Conservation (phyloP, 1,140 invertebrate genomes). For the Antheraea pernyi region DNA sequence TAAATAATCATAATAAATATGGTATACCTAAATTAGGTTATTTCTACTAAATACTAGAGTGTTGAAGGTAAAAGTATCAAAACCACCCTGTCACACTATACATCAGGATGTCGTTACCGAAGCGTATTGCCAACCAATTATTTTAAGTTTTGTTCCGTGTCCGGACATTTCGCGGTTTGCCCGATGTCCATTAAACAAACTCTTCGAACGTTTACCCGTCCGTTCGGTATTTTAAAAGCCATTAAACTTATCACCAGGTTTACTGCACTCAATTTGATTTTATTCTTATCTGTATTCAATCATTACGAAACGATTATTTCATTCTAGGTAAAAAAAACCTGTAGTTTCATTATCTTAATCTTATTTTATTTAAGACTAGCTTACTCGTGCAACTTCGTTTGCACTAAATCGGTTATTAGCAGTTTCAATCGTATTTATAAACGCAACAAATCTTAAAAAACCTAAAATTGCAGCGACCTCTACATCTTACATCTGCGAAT, state of each 20-base stretch:
- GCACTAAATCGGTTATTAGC: too few relatives aligned
- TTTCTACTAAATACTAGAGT: background rate
- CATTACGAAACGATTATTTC: background rate
- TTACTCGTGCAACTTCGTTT: too few relatives aligned
- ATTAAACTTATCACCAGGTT: constrained; percentile 26
- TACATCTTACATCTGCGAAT: too few relatives aligned
- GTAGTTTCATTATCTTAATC: too few relatives aligned
- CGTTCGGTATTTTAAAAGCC: constrained; percentile 47
- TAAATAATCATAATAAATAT: too few relatives aligned
- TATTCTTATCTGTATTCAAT: background rate
- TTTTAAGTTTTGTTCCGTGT: constrained; percentile 77
- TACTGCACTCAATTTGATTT: background rate
- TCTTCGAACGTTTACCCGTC: constrained; percentile 28
- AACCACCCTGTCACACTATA: constrained; percentile 11
- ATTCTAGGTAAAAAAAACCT: too few relatives aligned
- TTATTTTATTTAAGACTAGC: too few relatives aligned
- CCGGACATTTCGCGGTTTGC: constrained; percentile 66
- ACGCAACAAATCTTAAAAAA: too few relatives aligned
- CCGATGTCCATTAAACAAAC: constrained; percentile 64
- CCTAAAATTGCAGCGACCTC: too few relatives aligned
- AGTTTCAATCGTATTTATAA: too few relatives aligned
- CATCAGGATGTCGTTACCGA: constrained; percentile 28
- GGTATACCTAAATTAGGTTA: too few relatives aligned
- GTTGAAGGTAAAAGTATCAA: constrained; percentile 47
- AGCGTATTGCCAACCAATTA: constrained; percentile 68